phyloP scores from a whole-genome alignment of 2,113 vertebrate genomes.

The Romanogobio albipinnatus region DNA sequence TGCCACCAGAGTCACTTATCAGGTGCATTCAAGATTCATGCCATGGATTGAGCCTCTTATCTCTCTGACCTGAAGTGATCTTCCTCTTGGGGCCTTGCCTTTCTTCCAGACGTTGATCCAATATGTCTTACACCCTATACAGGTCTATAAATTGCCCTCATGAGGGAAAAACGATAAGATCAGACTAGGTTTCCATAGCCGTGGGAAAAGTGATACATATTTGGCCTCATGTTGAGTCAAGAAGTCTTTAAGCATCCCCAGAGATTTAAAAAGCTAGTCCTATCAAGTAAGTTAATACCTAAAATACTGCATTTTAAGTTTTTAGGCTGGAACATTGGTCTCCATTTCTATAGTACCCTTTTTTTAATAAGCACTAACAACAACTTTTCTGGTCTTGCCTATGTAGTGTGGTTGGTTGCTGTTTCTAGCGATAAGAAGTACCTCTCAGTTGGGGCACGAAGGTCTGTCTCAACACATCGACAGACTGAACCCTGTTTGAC shows the following conservation, averaged over 20 bases:
- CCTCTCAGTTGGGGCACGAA: conserved; percentile 61
- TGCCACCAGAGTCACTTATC: conserved; percentile 37
- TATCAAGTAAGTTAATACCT: not conserved
- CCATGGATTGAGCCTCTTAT: conserved; percentile 33
- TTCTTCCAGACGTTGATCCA: conserved; percentile 20
- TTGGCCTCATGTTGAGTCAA: not conserved
- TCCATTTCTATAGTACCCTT: not conserved
- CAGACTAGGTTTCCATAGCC: not conserved
- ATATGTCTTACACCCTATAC: conserved; percentile 10
- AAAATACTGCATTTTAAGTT: not conserved
- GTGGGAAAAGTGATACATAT: conserved; percentile 8
- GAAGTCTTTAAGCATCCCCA: not conserved
- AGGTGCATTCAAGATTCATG: conserved; percentile 31
- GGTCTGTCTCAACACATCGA: conserved; percentile 61
- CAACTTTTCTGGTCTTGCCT: conserved; percentile 34
- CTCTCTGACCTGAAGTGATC: conserved; percentile 15
- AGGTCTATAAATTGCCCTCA: conserved; percentile 26
- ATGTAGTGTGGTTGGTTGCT: conserved; percentile 57
- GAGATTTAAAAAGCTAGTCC: not conserved
- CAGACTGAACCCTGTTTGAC: conserved; percentile 68
- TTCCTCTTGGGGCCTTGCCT: conserved; percentile 2
- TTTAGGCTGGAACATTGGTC: not conserved
- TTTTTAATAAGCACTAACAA: not conserved
- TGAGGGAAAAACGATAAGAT: conserved; percentile 10
- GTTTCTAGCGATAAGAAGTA: conserved; percentile 71